Conservation (phyloP, 1,140 invertebrate genomes). For the Hermetia illucens region DNA sequence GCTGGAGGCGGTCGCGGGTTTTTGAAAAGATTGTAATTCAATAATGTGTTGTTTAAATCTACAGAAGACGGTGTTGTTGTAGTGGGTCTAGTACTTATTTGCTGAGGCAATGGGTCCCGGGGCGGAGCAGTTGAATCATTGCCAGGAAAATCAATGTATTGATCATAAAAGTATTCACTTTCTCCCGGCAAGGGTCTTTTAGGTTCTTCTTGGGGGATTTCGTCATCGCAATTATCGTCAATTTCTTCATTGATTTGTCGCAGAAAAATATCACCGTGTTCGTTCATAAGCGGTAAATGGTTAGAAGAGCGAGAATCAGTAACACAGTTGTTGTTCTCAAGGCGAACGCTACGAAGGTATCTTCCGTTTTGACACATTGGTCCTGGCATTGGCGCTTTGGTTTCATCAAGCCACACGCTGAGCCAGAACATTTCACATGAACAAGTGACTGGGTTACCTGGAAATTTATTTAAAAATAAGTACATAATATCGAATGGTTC, state of each 20-base stretch:
- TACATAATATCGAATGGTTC: no score
- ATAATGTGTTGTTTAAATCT: slow-evolving; percentile 51
- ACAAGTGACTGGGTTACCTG: slow-evolving; percentile 69
- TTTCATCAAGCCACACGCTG: slow-evolving; percentile 62
- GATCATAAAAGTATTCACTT: slow-evolving; percentile 66
- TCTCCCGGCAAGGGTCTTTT: slow-evolving; percentile 47
- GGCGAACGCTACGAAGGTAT: slow-evolving; percentile 49
- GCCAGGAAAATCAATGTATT: slow-evolving; percentile 58
- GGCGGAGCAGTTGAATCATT: slow-evolving; percentile 35
- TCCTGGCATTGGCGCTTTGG: slow-evolving; percentile 41
- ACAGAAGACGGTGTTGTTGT: slow-evolving; percentile 13
- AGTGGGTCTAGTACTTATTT: no score
- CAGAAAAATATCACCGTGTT: slow-evolving; percentile 28
- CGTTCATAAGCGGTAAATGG: slow-evolving; percentile 24
- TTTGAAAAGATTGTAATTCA: slow-evolving; percentile 36
- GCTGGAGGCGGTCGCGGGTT: slow-evolving; percentile 24
- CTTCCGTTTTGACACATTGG: slow-evolving; percentile 62
- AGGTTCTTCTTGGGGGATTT: slow-evolving; percentile 24
- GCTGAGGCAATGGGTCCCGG: slow-evolving; percentile 23
- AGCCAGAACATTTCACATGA: slow-evolving; percentile 68
- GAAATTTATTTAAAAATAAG: no score
- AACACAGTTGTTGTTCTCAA: slow-evolving; percentile 51
- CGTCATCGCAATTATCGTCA: slow-evolving; percentile 16
- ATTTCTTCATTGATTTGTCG: slow-evolving; percentile 26
- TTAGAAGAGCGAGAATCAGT: slow-evolving; percentile 11